phyloP scores from a whole-genome alignment of 2,113 vertebrate genomes.

The Neodontobutis hainanensis region DNA sequence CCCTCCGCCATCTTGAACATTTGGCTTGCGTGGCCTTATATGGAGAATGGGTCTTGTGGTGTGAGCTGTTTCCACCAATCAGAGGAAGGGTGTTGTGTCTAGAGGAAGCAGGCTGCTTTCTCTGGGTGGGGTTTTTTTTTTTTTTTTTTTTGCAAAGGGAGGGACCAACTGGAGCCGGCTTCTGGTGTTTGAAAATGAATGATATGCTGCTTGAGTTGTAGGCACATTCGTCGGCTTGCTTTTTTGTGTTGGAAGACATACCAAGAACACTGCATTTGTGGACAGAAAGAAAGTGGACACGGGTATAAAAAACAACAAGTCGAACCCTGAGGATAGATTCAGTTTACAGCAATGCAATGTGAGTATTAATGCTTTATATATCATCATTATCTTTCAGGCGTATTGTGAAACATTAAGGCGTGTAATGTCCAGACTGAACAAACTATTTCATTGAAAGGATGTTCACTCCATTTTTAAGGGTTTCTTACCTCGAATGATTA shows the following conservation, averaged over 20 bases:
- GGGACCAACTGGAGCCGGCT: slow-evolving; percentile 51
- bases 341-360: slow-evolving; percentile 55
- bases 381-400: background rate
- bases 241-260: slow-evolving; percentile 8
- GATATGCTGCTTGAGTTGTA: slow-evolving; percentile 43
- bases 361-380: slow-evolving; percentile 31
- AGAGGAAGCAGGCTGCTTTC: slow-evolving; percentile 41
- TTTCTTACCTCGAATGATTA: too few species aligned
- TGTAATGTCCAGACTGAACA: background rate
- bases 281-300: background rate
- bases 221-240: slow-evolving; percentile 12
- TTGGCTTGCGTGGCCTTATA: slow-evolving; percentile 73
- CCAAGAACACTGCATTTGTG: background rate
- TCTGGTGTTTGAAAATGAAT: slow-evolving; percentile 79
- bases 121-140: slow-evolving; percentile 77
- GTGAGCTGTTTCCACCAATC: slow-evolving; percentile 81
- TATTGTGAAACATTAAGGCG: background rate
- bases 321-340: background rate
- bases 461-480: too few species aligned
- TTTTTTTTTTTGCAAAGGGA: slow-evolving; percentile 47
- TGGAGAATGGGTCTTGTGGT: slow-evolving; percentile 79
- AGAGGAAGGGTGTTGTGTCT: slow-evolving; percentile 34
- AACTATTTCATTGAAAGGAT: too few species aligned
- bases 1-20: slow-evolving; percentile 29
- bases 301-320: background rate